Conservation (phyloP, 1,140 invertebrate species). For the Sesamia nonagrioides region DNA sequence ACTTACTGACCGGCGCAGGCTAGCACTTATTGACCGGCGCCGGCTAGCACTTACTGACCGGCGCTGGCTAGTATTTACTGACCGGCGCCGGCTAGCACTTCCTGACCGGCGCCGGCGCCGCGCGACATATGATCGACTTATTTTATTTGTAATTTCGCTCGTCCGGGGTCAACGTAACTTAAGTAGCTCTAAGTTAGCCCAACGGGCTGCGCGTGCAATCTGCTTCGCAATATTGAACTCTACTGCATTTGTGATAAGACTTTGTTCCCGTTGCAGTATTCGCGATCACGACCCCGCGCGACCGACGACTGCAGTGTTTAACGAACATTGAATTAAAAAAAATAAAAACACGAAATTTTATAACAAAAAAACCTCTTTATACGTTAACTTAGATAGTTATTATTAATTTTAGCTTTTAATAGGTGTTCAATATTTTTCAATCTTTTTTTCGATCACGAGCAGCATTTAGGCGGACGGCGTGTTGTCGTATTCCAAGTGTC, state of each 20-base stretch:
- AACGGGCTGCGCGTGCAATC: conserved; percentile 58
- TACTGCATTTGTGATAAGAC: conserved; percentile 79
- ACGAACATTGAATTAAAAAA: conserved; percentile 51
- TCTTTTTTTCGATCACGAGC: conserved; percentile 62
- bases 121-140: background rate
- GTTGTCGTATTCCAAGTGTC: conserved; percentile 48
- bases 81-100: too few relatives aligned
- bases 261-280: conserved; percentile 66
- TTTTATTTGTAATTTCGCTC: conserved; percentile 51
- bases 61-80: background rate
- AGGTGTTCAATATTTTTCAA: conserved; percentile 85
- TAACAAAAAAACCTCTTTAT: conserved; percentile 73
- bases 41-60: background rate
- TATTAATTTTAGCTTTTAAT: conserved; percentile 84
- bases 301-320: conserved; percentile 53
- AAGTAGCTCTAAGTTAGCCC: conserved; percentile 64
- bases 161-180: conserved; percentile 58
- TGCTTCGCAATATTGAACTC: conserved; percentile 58
- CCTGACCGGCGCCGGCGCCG: too few relatives aligned
- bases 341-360: conserved; percentile 56
- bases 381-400: conserved; percentile 83
- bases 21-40: too few relatives aligned
- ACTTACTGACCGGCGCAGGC: background rate
- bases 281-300: conserved; percentile 53
- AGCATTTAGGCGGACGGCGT: conserved; percentile 67